A percentile compares a stretch with the other conserved stretches of the same genome.
phyloP scores from a whole-genome alignment of 2,797 vertebrate species.

The Thamnophis elegans region DNA sequence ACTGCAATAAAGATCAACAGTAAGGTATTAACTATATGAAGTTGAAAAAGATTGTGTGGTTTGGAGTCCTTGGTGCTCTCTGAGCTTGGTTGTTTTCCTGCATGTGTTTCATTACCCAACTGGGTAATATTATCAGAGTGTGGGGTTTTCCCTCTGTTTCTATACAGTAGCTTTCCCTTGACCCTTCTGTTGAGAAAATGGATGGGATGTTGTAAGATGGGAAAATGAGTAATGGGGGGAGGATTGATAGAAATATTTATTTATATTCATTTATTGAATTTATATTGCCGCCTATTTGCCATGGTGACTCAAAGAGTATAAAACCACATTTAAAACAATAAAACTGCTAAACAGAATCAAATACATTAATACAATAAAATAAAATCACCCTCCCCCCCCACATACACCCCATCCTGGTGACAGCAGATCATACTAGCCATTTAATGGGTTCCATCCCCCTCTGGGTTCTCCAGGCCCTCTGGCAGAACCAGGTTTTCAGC shows the following conservation, averaged over 20 bases:
- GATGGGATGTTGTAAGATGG: background rate
- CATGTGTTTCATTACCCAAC: background rate
- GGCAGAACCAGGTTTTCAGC: too few relatives aligned
- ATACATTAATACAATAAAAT: too few relatives aligned
- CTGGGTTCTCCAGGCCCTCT: too few relatives aligned
- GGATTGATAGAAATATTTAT: background rate
- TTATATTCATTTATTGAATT: too few relatives aligned
- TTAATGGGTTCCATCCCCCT: too few relatives aligned
- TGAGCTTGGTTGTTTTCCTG: background rate
- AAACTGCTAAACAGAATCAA: too few relatives aligned
- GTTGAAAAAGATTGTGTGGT: background rate
- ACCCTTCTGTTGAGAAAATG: background rate
- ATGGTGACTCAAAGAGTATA: too few relatives aligned
- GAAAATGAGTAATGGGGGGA: background rate
- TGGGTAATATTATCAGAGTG: background rate
- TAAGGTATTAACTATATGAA: background rate
- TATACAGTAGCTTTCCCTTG: background rate
- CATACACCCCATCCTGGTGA: too few relatives aligned
- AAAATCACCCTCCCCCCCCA: too few relatives aligned
- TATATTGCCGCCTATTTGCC: too few relatives aligned
- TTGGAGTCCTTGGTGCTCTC: background rate
- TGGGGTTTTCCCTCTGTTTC: background rate
- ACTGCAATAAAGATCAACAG: background rate
- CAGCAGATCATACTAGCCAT: too few relatives aligned
- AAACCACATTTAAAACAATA: too few relatives aligned